A percentile compares a stretch with the other conserved stretches of the same genome.
Evolutionary conservation across 2,113 vertebrate species (phyloP).

Genomic region (Mustela lutreola): DNA sequence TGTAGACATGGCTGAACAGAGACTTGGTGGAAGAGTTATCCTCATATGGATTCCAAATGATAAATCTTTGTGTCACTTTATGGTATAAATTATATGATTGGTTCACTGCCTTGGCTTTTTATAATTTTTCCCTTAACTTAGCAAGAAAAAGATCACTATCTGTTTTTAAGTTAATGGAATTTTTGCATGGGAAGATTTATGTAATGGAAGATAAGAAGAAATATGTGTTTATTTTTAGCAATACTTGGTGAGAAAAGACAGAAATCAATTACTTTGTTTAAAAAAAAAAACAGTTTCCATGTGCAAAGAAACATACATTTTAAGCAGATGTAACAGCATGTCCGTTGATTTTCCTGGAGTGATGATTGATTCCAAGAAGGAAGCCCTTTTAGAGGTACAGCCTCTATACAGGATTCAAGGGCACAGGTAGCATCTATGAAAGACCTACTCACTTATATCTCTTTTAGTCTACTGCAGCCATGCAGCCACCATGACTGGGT

Average conservation of each 20-base stretch:
- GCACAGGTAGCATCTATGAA: neutral
- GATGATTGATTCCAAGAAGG: neutral
- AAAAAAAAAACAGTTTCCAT: neutral
- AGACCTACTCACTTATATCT: neutral
- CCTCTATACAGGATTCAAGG: neutral
- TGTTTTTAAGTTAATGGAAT: slow-evolving; percentile 70
- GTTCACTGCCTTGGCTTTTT: slow-evolving; percentile 26
- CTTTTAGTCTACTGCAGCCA: neutral
- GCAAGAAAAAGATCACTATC: slow-evolving; percentile 55
- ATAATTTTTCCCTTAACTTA: neutral
- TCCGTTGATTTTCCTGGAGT: neutral
- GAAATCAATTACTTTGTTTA: slow-evolving; percentile 15
- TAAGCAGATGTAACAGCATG: neutral
- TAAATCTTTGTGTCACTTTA: neutral
- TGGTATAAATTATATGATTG: neutral
- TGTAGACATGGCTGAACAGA: neutral
- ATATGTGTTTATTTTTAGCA: slow-evolving; percentile 74
- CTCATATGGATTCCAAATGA: neutral
- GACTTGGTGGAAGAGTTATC: neutral
- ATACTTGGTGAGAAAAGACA: slow-evolving; percentile 55
- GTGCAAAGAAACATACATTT: neutral
- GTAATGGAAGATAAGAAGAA: slow-evolving; percentile 67
- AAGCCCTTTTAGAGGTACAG: neutral
- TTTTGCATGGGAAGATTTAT: slow-evolving; percentile 51
- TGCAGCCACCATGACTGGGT: neutral